These are phyloP conservation scores for Catocala fraxini DNA, from an alignment of 2,888 invertebrate species.

Conservation along the genomic window DNA sequence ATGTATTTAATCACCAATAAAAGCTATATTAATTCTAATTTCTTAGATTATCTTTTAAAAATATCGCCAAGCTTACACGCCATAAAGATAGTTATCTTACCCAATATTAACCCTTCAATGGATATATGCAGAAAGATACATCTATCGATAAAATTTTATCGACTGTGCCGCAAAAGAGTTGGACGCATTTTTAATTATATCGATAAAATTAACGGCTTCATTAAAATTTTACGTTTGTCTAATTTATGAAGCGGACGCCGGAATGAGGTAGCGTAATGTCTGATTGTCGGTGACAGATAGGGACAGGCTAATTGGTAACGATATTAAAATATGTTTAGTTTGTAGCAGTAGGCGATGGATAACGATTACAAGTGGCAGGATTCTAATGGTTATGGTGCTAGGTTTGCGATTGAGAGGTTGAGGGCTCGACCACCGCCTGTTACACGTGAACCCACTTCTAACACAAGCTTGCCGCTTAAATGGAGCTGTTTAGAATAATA, in stretches of 20 bases:
- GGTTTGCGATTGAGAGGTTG: too few species aligned
- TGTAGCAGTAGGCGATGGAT: too few species aligned
- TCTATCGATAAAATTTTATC: slow-evolving; percentile 19
- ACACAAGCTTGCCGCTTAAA: too few species aligned
- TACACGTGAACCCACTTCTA: too few species aligned
- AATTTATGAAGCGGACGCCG: slow-evolving; percentile 30
- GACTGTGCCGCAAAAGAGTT: slow-evolving; percentile 35
- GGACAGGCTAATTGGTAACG: background rate
- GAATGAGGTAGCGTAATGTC: slow-evolving; percentile 17
- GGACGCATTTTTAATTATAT: slow-evolving; percentile 35
- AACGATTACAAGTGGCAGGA: too few species aligned
- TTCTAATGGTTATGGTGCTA: too few species aligned
- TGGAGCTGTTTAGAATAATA: too few species aligned
- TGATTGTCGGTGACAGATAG: slow-evolving; percentile 1
- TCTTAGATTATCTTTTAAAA: slow-evolving; percentile 7
- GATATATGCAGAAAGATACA: slow-evolving; percentile 15
- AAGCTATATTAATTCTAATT: slow-evolving; percentile 12
- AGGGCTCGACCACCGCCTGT: too few species aligned
- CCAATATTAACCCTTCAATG: slow-evolving; percentile 9
- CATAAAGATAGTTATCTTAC: slow-evolving; percentile 12
- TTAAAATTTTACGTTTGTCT: slow-evolving; percentile 41
- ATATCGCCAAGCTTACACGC: slow-evolving; percentile 5
- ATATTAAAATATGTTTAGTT: background rate
- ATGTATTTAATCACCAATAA: slow-evolving; percentile 15
- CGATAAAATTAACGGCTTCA: slow-evolving; percentile 46